A percentile compares a stretch with the other conserved stretches of the same genome.
Evolutionary conservation across 1,140 invertebrate species (phyloP).

Genomic region (Cheumatopsyche charites): DNA sequence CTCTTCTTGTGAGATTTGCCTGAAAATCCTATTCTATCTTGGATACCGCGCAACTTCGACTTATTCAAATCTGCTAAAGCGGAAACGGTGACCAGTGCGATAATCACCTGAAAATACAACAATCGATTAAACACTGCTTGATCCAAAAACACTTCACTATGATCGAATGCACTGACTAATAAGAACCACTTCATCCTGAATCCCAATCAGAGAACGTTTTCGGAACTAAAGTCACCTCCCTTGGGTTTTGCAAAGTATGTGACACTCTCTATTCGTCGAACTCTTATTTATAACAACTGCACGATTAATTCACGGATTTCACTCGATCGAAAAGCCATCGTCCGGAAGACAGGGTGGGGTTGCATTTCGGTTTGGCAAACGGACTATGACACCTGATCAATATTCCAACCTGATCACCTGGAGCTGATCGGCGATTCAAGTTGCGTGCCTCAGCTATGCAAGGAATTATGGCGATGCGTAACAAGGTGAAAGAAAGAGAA

Average conservation of each 20-base stretch:
- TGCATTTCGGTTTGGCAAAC: background rate
- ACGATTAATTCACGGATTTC: conserved; percentile 44
- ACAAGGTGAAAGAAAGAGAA: conserved; percentile 40
- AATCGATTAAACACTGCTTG: conserved; percentile 2
- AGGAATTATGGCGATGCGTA: conserved; percentile 29
- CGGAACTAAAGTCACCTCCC: background rate
- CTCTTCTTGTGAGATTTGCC: conserved; percentile 54
- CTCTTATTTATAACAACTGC: conserved; percentile 49
- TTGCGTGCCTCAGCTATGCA: conserved; percentile 1
- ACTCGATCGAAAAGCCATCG: conserved; percentile 30
- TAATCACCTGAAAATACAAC: conserved; percentile 54
- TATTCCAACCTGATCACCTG: conserved; percentile 16
- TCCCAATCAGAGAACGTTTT: background rate
- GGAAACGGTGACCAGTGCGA: conserved; percentile 52
- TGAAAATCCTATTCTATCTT: conserved; percentile 43
- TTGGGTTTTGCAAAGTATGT: conserved; percentile 38
- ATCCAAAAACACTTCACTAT: background rate
- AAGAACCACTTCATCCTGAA: conserved; percentile 44
- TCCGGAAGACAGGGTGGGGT: conserved; percentile 21
- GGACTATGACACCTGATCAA: conserved; percentile 1
- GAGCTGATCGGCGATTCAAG: conserved; percentile 18
- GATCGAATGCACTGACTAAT: conserved; percentile 37
- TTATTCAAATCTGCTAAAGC: conserved; percentile 49
- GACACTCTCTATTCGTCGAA: conserved; percentile 30
- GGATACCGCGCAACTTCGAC: conserved; percentile 50